These are phyloP conservation scores for Ptilodon capucinus DNA, from an alignment of 2,888 invertebrate genomes.

Conservation along the genomic window DNA sequence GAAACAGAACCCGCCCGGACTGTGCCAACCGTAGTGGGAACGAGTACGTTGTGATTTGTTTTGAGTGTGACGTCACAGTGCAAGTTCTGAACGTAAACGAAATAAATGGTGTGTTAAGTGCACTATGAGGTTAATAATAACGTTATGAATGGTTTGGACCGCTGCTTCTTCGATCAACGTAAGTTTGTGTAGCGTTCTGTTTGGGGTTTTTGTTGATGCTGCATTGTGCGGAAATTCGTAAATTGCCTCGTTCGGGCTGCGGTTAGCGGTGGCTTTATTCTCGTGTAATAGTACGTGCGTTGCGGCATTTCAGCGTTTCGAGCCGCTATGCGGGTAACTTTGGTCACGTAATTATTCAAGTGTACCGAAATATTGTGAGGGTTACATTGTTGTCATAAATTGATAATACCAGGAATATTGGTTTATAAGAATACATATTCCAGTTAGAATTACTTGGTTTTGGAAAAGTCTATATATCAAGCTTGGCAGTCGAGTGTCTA, in stretches of 20 bases:
- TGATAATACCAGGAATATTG: not conserved
- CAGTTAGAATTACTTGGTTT: no score
- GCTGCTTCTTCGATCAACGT: constrained; percentile 83
- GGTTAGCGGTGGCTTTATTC: constrained; percentile 59
- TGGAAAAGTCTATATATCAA: no score
- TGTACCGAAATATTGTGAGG: constrained; percentile 13
- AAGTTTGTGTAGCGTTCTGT: constrained; percentile 67
- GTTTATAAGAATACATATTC: not conserved
- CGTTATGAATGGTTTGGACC: constrained; percentile 82
- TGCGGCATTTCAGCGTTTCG: constrained; percentile 61
- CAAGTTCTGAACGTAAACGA: constrained; percentile 64
- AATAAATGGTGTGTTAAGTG: constrained; percentile 69
- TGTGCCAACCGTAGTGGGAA: constrained; percentile 71
- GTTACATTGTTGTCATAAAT: not conserved
- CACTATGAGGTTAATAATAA: constrained; percentile 76
- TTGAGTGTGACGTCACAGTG: constrained; percentile 72
- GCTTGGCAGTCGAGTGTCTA: no score
- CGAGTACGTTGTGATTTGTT: constrained; percentile 76
- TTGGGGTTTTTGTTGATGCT: constrained; percentile 35
- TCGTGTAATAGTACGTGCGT: constrained; percentile 55
- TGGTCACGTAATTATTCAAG: constrained; percentile 30
- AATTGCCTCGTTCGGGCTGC: constrained; percentile 59
- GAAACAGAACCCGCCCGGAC: constrained; percentile 31
- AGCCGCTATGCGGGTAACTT: constrained; percentile 43
- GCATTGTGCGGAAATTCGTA: constrained; percentile 56